phyloP scores from a whole-genome alignment of 1,140 invertebrate species.

The Zaprionus vittiger region DNA sequence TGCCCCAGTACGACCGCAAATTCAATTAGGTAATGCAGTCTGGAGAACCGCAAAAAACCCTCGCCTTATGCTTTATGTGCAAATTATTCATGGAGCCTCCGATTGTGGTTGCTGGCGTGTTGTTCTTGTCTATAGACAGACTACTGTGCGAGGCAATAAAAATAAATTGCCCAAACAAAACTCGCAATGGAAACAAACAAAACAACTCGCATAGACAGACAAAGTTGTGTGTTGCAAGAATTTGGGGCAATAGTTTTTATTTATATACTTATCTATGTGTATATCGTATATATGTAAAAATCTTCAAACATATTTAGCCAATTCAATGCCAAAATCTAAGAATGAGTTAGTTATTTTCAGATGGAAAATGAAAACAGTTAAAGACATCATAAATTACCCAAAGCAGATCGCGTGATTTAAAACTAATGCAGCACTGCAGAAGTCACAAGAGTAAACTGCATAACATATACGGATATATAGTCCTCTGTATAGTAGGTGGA shows the following conservation, averaged over 20 bases:
- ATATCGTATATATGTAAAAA: slow-evolving; percentile 10
- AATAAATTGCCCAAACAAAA: slow-evolving; percentile 42
- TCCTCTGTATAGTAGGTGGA: slow-evolving; percentile 46
- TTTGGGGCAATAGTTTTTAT: slow-evolving; percentile 15
- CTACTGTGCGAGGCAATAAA: slow-evolving; percentile 34
- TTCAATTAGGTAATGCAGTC: slow-evolving; percentile 41
- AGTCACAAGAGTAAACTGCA: slow-evolving; percentile 67
- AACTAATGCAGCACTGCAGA: slow-evolving; percentile 37
- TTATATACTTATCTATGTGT: background rate
- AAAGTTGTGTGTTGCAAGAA: slow-evolving; percentile 36
- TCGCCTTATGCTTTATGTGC: slow-evolving; percentile 37
- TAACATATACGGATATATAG: slow-evolving; percentile 43
- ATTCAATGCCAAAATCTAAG: slow-evolving; percentile 37
- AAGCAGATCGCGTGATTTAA: slow-evolving; percentile 36
- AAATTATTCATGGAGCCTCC: slow-evolving; percentile 32
- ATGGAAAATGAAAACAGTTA: slow-evolving; percentile 19
- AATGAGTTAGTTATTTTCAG: background rate
- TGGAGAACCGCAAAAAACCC: slow-evolving; percentile 28
- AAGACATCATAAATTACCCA: background rate
- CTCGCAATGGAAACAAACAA: slow-evolving; percentile 13
- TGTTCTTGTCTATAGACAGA: slow-evolving; percentile 6
- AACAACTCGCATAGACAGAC: slow-evolving; percentile 25
- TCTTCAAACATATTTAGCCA: background rate
- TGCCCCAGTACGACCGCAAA: slow-evolving; percentile 21
- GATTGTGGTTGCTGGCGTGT: slow-evolving; percentile 7